These are phyloP conservation scores for Drosophila neocordata DNA, from an alignment of 1,140 invertebrate genomes.

Conservation along the genomic window DNA sequence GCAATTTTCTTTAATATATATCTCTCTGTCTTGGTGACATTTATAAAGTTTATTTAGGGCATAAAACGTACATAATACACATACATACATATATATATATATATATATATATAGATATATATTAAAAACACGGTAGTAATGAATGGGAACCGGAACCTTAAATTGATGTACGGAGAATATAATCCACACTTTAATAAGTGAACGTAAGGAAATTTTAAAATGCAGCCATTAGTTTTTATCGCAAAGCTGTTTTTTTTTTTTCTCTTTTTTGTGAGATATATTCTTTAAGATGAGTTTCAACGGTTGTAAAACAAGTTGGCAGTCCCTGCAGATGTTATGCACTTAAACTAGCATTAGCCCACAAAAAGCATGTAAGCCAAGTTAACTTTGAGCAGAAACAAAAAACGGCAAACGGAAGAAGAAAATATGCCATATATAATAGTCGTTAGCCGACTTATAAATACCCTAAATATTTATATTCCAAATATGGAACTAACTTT, in stretches of 20 bases:
- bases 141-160: too few relatives aligned
- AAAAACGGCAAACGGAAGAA: not conserved
- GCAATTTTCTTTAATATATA: not conserved
- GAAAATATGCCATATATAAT: not conserved
- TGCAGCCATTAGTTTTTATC: not conserved
- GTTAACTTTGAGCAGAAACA: not conserved
- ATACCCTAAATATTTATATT: too few relatives aligned
- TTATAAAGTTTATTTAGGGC: not conserved
- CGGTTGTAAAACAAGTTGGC: constrained; percentile 1
- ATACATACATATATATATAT: too few relatives aligned
- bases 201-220: not conserved
- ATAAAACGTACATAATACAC: too few relatives aligned
- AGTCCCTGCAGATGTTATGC: constrained; percentile 8
- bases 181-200: too few relatives aligned
- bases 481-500: too few relatives aligned
- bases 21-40: not conserved
- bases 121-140: too few relatives aligned
- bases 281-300: not conserved
- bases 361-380: constrained; percentile 9
- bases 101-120: too few relatives aligned
- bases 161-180: too few relatives aligned
- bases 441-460: not conserved
- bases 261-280: not conserved
- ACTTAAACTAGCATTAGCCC: constrained; percentile 11
- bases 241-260: too few relatives aligned